These are phyloP conservation scores for Morus bassanus DNA, from an alignment of 2,797 vertebrate species.

Conservation along the genomic window DNA sequence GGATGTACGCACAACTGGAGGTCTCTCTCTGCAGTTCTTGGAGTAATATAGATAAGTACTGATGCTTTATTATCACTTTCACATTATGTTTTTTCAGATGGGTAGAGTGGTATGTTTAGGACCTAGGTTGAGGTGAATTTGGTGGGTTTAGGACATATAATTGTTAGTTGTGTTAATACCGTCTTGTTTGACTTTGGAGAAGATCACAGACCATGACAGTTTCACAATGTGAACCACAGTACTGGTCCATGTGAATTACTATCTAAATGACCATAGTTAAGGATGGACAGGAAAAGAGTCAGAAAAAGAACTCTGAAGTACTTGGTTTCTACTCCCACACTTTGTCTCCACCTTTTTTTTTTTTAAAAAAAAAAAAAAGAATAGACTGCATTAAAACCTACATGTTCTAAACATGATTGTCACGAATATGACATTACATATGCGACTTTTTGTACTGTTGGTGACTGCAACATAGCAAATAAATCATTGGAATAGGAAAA, in stretches of 20 bases:
- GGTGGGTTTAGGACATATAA: background rate
- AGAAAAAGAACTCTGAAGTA: background rate
- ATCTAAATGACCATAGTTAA: background rate
- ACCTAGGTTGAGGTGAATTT: background rate
- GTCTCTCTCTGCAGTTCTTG: background rate
- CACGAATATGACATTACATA: background rate
- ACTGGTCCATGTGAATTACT: background rate
- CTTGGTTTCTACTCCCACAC: background rate
- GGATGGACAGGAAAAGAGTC: background rate
- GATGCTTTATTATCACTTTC: background rate
- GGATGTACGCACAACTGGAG: background rate
- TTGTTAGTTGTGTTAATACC: background rate
- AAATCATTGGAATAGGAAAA: background rate
- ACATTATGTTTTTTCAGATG: background rate
- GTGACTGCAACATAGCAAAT: background rate
- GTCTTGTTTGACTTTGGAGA: background rate
- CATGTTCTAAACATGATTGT: background rate
- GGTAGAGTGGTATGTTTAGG: background rate
- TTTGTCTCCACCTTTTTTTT: background rate
- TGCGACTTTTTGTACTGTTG: background rate
- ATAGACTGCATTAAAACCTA: background rate
- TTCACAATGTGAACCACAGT: background rate
- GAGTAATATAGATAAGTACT: background rate
- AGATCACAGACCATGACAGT: background rate
- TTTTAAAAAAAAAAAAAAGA: background rate